Percentiles rank a stretch among this genome's conserved stretches.
phyloP scores from a whole-genome alignment of 1,140 invertebrate genomes.

The Sminthurides bifidus region DNA sequence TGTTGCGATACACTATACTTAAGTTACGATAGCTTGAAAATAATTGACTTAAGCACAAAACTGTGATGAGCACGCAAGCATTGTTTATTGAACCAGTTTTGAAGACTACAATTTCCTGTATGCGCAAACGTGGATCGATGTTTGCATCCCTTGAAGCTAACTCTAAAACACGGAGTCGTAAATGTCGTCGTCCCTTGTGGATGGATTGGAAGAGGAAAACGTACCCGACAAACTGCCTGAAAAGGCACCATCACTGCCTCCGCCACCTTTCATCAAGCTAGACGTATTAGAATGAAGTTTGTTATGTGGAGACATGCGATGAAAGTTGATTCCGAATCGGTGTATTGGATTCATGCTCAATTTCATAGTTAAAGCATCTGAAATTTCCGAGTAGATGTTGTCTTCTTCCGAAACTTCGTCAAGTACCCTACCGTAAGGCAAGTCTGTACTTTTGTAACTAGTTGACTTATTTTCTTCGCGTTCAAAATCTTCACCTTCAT shows the following conservation, averaged over 20 bases:
- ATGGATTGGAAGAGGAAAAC: slow-evolving; percentile 29
- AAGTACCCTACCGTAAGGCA: slow-evolving; percentile 24
- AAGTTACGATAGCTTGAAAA: no score
- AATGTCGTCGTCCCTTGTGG: slow-evolving; percentile 29
- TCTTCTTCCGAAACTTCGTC: slow-evolving; percentile 30
- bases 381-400: slow-evolving; percentile 30
- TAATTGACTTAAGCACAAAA: no score
- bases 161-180: slow-evolving; percentile 30
- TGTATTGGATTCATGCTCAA: slow-evolving; percentile 22
- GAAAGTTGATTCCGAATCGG: slow-evolving; percentile 19
- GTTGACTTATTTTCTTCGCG: slow-evolving; percentile 6
- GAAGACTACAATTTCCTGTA: no score
- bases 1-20: no score
- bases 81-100: no score
- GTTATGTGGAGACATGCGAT: slow-evolving; percentile 14
- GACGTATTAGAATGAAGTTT: slow-evolving; percentile 22
- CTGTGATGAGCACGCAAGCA: no score
- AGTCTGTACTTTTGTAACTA: slow-evolving; percentile 10
- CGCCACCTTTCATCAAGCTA: slow-evolving; percentile 26
- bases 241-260: slow-evolving; percentile 29
- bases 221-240: slow-evolving; percentile 28
- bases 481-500: slow-evolving; percentile 14
- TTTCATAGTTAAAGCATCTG: slow-evolving; percentile 25
- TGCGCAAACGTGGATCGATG: no score
- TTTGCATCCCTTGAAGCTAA: no score